Evolutionary conservation across 1,140 invertebrate genomes (phyloP), one percentile per base, ranked within the genome.

Genomic region (Drosophila erecta): DNA sequence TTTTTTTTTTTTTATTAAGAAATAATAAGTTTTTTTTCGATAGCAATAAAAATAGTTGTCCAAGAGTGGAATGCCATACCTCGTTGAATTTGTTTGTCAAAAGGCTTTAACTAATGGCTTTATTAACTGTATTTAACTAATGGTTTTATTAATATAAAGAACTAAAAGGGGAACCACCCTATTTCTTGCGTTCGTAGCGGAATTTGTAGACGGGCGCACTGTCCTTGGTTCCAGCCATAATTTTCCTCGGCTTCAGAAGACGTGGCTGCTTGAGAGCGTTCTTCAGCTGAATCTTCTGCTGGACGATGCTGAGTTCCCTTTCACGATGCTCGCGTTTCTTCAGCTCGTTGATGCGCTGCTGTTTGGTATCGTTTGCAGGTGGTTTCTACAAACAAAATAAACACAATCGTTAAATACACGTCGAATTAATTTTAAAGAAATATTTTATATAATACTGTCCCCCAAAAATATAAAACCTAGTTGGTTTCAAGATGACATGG

Each of bases 221-320:
- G 30, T 94, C 90, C 75, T 95, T 95, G 1, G 95, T 95, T 4
- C 94, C 97, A 14, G 93, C 92, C 71, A 94, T 93, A 0, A 98
- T 76, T 79, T 94, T 93, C 92, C 94, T 96, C 2, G 95, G 96
- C 80, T 95, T 95, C 71, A 93, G 92, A 81, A 93, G 95, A 85
- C 93, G 94, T 86, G 93, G 95, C 87, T 95, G 95, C 58, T 96
- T 94, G 8, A 98, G 90, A 50, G 95, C 93, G 64, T 94, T 94
- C 80, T 97, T 95, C 1, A 98, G 86, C 93, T 97, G 95, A 90
- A 99, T 93, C 92, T 98, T 98, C 73, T 96, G 94, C 78, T 97
- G 95, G 17, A 98, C 94, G 6, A 98, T 93, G 2, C 93, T 93
- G 2, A 99, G 92, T 87, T 98, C 95, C 47, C 95, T 95, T 92